Conservation (phyloP, 2,113 vertebrate species). For the Sakesphorus luctuosus region DNA sequence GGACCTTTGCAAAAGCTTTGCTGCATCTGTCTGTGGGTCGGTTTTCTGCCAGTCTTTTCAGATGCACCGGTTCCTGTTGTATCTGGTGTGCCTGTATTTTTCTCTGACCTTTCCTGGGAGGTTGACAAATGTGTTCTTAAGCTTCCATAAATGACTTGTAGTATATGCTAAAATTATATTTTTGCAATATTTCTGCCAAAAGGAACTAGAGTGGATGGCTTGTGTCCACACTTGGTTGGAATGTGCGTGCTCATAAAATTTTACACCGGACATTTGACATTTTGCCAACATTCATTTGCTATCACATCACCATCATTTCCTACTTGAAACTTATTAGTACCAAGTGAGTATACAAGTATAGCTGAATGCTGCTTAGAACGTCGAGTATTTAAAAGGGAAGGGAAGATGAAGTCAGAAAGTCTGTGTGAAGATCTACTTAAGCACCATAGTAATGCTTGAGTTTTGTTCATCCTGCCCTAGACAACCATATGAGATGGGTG, state of each 20-base stretch:
- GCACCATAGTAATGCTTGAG: not conserved
- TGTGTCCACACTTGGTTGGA: slow-evolving; percentile 74
- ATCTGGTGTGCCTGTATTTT: slow-evolving; percentile 31
- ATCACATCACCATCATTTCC: slow-evolving; percentile 79
- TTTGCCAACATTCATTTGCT: slow-evolving; percentile 83
- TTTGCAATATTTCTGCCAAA: slow-evolving; percentile 78
- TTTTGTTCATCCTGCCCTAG: not conserved
- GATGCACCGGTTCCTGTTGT: slow-evolving; percentile 30
- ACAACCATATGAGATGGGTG: not conserved
- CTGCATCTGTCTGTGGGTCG: not conserved
- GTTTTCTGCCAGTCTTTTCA: not conserved
- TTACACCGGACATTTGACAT: slow-evolving; percentile 81
- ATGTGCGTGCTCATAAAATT: slow-evolving; percentile 80
- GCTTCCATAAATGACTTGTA: slow-evolving; percentile 77
- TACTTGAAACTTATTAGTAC: slow-evolving; percentile 55
- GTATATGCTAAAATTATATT: slow-evolving; percentile 76
- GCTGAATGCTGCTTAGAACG: slow-evolving; percentile 30
- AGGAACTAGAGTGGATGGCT: slow-evolving; percentile 71
- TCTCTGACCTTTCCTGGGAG: slow-evolving; percentile 69
- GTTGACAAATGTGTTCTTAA: slow-evolving; percentile 76
- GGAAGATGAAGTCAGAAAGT: slow-evolving; percentile 19
- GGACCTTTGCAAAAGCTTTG: not conserved
- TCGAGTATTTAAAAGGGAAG: not conserved
- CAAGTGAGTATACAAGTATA: slow-evolving; percentile 54
- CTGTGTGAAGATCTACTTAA: not conserved